These are phyloP conservation scores for Psittacula derbiana DNA, from an alignment of 2,797 vertebrate genomes.

Conservation along the genomic window DNA sequence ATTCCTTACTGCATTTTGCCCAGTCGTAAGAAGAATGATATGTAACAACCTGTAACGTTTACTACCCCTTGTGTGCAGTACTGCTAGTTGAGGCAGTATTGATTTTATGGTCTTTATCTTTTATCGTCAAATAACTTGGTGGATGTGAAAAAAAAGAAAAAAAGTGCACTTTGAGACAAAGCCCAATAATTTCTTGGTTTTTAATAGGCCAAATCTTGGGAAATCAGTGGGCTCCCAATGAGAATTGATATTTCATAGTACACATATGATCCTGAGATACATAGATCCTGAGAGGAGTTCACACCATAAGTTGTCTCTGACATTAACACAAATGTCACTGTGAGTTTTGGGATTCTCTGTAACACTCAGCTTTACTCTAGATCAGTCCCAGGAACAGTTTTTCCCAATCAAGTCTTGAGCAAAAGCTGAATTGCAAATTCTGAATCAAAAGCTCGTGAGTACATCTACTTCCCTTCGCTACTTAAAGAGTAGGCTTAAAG, in stretches of 20 bases:
- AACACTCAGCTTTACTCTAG: not conserved
- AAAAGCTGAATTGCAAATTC: not conserved
- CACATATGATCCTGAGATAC: too few relatives aligned
- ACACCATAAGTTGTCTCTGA: not conserved
- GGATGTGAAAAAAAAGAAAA: not conserved
- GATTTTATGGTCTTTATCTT: not conserved
- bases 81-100: not conserved
- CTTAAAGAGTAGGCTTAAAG: not conserved
- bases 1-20: not conserved
- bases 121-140: not conserved
- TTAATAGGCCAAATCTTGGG: not conserved
- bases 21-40: not conserved
- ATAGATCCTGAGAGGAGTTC: not conserved
- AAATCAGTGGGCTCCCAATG: not conserved
- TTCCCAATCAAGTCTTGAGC: not conserved
- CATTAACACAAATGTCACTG: not conserved
- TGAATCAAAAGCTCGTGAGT: not conserved
- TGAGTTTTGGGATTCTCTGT: not conserved
- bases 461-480: not conserved
- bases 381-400: not conserved
- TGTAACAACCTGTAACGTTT: rapidly evolving
- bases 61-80: not conserved
- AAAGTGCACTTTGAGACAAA: not conserved
- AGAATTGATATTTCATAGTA: not conserved
- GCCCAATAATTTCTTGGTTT: not conserved